Conservation (phyloP, 30 jellyfish, hydroid and myxozoan genomes). For the Clytia hemisphaerica region DNA sequence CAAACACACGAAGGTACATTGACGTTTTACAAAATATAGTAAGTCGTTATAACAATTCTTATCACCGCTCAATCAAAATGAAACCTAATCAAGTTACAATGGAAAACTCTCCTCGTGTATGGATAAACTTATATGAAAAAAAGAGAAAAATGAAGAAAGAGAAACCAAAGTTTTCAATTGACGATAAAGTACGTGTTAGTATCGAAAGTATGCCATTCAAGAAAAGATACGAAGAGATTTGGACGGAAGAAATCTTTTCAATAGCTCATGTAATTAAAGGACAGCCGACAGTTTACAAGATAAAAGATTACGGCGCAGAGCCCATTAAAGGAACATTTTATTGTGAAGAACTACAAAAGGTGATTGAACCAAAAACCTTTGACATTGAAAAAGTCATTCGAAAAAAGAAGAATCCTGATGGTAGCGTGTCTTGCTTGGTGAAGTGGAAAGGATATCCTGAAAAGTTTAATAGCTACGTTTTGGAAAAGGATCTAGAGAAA, state of each 20-base stretch:
- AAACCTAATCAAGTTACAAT: constrained; percentile 20
- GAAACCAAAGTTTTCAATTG: constrained; percentile 10
- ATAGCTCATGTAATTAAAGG: constrained; percentile 14
- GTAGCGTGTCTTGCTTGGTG: constrained; percentile 25
- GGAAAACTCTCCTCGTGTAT: constrained; percentile 18
- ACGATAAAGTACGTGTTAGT: constrained; percentile 29
- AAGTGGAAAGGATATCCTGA: constrained; percentile 40
- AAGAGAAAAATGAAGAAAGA: background rate
- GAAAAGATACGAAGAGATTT: constrained; percentile 31
- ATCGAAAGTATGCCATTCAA: constrained; percentile 1
- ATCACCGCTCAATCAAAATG: constrained; percentile 20
- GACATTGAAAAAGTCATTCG: constrained; percentile 44
- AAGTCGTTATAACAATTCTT: constrained; percentile 4
- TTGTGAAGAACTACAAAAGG: constrained; percentile 38
- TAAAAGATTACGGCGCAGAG: constrained; percentile 18
- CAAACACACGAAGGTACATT: constrained; percentile 11
- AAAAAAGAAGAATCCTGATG: constrained; percentile 6
- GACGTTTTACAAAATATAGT: constrained; percentile 27
- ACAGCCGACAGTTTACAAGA: constrained; percentile 14
- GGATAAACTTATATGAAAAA: constrained; percentile 25
- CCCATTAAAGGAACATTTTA: constrained; percentile 21
- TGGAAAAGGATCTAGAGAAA: no score
- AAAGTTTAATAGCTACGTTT: constrained; percentile 21
- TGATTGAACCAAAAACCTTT: constrained; percentile 17
- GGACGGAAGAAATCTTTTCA: constrained; percentile 48